These are phyloP conservation scores for Uropsilus gracilis DNA, from an alignment of 2,113 vertebrate genomes.

Conservation along the genomic window DNA sequence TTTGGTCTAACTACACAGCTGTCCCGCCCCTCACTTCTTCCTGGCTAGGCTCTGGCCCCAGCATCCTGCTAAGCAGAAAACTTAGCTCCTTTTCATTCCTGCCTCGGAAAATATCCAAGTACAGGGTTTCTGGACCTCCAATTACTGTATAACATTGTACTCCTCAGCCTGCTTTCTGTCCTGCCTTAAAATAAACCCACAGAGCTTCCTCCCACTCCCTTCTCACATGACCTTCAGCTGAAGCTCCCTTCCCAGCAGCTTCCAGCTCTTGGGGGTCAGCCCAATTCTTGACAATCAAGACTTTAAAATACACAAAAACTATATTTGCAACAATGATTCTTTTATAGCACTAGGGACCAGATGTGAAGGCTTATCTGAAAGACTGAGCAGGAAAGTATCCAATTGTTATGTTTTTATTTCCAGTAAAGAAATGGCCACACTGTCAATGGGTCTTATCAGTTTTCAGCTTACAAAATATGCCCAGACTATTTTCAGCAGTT, in stretches of 20 bases:
- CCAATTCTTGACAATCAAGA: background rate
- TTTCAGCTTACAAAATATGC: background rate
- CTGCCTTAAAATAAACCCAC: background rate
- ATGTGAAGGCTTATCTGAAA: background rate
- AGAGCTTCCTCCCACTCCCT: background rate
- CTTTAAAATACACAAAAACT: background rate
- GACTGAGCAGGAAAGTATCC: background rate
- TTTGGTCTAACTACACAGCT: background rate
- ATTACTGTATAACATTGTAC: background rate
- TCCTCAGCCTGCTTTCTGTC: background rate
- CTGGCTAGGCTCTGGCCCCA: background rate
- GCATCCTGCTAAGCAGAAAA: background rate
- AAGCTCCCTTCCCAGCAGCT: background rate
- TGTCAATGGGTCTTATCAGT: background rate
- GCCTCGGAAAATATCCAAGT: background rate
- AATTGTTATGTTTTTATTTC: background rate
- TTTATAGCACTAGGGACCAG: background rate
- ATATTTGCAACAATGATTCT: background rate
- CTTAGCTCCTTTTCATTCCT: background rate
- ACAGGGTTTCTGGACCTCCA: background rate
- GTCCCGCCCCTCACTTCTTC: background rate
- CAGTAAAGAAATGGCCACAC: background rate
- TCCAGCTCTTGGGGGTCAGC: background rate
- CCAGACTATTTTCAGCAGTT: background rate
- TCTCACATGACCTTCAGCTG: background rate